Evolutionary conservation across 2,797 vertebrate genomes (phyloP).

Genomic region (Chiloscyllium punctatum): DNA sequence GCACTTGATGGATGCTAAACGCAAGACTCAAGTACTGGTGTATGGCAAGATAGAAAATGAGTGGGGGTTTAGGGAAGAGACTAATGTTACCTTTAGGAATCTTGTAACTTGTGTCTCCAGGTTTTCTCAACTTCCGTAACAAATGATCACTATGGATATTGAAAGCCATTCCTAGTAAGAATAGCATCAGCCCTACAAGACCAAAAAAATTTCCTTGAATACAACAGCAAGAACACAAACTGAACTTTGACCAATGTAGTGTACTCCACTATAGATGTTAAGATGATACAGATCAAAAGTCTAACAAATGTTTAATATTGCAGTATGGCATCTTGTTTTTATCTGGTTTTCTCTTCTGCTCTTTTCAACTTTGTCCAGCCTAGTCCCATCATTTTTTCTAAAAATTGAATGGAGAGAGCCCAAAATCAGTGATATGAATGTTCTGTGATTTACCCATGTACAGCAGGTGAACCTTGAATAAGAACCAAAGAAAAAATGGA

Average conservation of each 20-base stretch:
- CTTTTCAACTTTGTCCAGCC: not conserved
- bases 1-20: not conserved
- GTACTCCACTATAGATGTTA: too few relatives aligned
- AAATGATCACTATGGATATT: slow-evolving; percentile 85
- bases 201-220: slow-evolving; percentile 29
- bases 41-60: not conserved
- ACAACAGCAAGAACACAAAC: not conserved
- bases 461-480: too few relatives aligned
- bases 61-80: not conserved
- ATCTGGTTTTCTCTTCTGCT: not conserved
- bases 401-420: not conserved
- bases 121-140: slow-evolving; percentile 71
- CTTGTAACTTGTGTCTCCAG: slow-evolving; percentile 71
- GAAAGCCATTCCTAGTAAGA: slow-evolving; percentile 73
- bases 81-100: slow-evolving; percentile 73
- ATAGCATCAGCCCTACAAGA: slow-evolving; percentile 68
- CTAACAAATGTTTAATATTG: not conserved
- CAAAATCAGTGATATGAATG: not conserved
- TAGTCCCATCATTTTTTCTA: not conserved
- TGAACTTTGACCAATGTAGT: too few relatives aligned
- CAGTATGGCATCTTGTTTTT: not conserved
- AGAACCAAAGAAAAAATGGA: too few relatives aligned
- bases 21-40: not conserved
- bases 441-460: not conserved
- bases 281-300: too few relatives aligned